Base-by-base conservation (phyloP, 2,113 vertebrate species). In the Illadopsis cleaveri region DNA sequence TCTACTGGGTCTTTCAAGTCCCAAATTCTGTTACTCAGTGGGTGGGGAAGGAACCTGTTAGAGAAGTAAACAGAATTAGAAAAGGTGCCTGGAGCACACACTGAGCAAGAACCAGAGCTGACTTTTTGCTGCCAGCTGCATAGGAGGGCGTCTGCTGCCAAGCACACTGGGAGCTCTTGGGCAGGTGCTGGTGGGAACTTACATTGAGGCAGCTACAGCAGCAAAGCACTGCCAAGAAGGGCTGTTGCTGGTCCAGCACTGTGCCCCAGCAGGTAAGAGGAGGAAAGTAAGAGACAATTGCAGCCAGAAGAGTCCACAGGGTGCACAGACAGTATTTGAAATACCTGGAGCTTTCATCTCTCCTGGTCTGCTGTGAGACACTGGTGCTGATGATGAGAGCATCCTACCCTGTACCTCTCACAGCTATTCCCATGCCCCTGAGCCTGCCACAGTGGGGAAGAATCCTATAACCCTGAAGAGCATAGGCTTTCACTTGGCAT, bases 341-440 rank as follows among this genome's bases (percentile, higher is more conserved):
- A 89, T 48, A 53, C 35, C 10, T 65, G 62, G 30, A 76, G 68
- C 47, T 40, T 48, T 75, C 61, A 58, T 68, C 38, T 48, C 54
- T 37, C 19, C 35, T 28, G 70, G 76, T 65, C 71, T 65, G 62
- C 68, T 57, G 15, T 45, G 35, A 25, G 40, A 73, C 48, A 45
- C 10, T 0, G 1, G 47, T 9, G 14, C 42, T 88, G 44, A 42
- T 9, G 20, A 25, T 0, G 4, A 80, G 38, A 33, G 53, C 33
- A 82, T n/a, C 53, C 72, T 77, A 28, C 50, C 20, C 14, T 3
- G 6, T n/a, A n/a, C 20, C 15, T 84, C 64, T 72, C 3, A 23
- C 45, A 77, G 48, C 71, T 2, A 0, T 18, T 85, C 33, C 27
- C 9, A 9, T 1, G 2, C 23, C 18, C 21, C 60, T 22, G 40